Base-by-base conservation (phyloP, 2,797 vertebrate species). In the Periophthalmus magnuspinnatus region DNA sequence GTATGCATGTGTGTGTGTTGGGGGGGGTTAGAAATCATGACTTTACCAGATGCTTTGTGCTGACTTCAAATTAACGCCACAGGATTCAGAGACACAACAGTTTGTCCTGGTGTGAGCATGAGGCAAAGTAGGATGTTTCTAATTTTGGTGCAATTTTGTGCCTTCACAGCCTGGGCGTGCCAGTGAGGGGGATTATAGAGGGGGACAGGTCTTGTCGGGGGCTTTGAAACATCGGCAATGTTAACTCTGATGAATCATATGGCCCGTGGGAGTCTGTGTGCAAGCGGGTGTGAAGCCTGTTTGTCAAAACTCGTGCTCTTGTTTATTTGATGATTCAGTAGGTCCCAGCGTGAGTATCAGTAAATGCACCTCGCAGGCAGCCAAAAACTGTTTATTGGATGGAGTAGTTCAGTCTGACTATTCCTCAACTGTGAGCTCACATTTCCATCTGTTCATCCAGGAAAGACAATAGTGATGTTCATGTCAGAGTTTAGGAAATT, bases 231-330 rank as follows among this genome's bases (percentile, higher is more conserved):
- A 84, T 89, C 89, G 85, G 83, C 74, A 82, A 76, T 55, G 77
- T 79, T 84, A 88, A 84, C 82, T 75, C 78, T 77, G 85, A 89
- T 89, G 88, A 90, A 86, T 86, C 84, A 83, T 13, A n/a, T 63
- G 2, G 75, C 88, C 88, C 78, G 65, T 68, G 78, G 88, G 85
- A 85, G 80, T 72, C 41, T 19, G 67, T 80, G 81, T 81, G 79
- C 81, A 73, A 1, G 72, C 69, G 77, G 72, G 86, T 88, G 85
- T 85, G 84, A 87, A 87, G 86, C 54, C 62, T 80, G 80, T 89
- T 87, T 90, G 86, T 89, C 86, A 91, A 82, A 88, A 86, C 78
- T 80, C 77, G 28, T 80, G 85, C 83, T 84, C 83, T 81, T 86
- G 85, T 89, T 91, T 84, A 89, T 85, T 85, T 60, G 65, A 87